These are phyloP conservation scores for Apomyelois bistriatella DNA, from an alignment of 2,888 invertebrate species.

Conservation along the genomic window DNA sequence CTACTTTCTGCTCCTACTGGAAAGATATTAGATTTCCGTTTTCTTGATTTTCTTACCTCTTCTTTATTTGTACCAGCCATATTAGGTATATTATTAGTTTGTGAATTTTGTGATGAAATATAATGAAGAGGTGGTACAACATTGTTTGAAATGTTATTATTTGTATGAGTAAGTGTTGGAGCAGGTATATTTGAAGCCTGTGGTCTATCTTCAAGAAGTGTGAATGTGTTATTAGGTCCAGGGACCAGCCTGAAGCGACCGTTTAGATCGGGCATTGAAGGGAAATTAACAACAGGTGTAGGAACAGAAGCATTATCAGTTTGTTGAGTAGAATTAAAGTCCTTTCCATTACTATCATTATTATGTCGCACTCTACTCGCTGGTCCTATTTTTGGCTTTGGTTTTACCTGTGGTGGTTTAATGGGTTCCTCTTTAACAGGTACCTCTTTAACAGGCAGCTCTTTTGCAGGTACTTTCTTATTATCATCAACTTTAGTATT, in stretches of 20 bases:
- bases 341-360: neutral
- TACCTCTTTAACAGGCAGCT: constrained; percentile 18
- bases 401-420: constrained; percentile 29
- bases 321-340: constrained; percentile 19
- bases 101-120: neutral
- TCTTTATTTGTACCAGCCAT: neutral
- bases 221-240: constrained; percentile 66
- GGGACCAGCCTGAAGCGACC: constrained; percentile 60
- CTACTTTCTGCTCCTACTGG: constrained; percentile 14
- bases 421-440: constrained; percentile 10
- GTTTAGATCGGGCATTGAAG: constrained; percentile 47
- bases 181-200: neutral
- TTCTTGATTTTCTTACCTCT: neutral
- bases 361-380: constrained; percentile 56
- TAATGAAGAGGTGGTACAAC: neutral
- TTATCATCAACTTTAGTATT: constrained; percentile 45
- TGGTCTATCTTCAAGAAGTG: constrained; percentile 50
- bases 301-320: constrained; percentile 14
- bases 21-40: neutral
- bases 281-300: constrained; percentile 43
- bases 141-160: neutral
- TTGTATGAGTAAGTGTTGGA: neutral
- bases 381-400: constrained; percentile 60
- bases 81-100: neutral
- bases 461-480: constrained; percentile 27